Conservation (phyloP, 2,888 invertebrate species). For the Heliconius erato region DNA sequence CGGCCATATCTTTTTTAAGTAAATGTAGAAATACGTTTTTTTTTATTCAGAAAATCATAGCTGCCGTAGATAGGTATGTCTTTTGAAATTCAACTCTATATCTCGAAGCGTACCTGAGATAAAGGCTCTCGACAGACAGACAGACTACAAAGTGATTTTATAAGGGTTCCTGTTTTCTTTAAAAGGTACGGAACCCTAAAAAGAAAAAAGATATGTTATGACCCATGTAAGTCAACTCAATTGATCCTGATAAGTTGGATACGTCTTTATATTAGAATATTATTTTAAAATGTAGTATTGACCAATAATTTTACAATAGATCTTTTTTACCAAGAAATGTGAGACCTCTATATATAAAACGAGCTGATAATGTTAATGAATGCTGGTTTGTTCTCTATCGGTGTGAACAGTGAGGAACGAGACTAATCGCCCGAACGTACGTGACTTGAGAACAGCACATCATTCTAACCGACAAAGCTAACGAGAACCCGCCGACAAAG, state of each 20-base stretch:
- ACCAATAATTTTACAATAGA: conserved; percentile 7
- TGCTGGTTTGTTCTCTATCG: conserved; percentile 38
- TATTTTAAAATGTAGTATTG: background rate
- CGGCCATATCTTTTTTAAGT: no score
- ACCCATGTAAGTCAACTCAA: background rate
- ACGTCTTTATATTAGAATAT: background rate
- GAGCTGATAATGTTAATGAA: conserved; percentile 40
- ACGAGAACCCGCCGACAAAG: conserved; percentile 53
- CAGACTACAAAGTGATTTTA: no score
- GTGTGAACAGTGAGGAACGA: conserved; percentile 44
- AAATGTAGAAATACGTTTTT: no score
- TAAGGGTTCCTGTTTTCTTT: no score
- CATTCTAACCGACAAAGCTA: conserved; percentile 63
- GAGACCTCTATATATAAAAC: conserved; percentile 9
- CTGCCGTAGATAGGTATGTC: no score
- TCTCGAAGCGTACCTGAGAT: no score
- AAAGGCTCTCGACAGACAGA: no score
- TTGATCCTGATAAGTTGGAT: no score
- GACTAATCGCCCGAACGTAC: conserved; percentile 50
- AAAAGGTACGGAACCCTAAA: no score
- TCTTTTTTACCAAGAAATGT: background rate
- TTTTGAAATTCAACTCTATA: no score
- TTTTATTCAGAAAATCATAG: no score
- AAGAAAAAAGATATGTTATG: background rate
- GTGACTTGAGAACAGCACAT: conserved; percentile 50